Evolutionary conservation across 2,797 vertebrate genomes (phyloP).

Genomic region (Pelochelys cantorii): DNA sequence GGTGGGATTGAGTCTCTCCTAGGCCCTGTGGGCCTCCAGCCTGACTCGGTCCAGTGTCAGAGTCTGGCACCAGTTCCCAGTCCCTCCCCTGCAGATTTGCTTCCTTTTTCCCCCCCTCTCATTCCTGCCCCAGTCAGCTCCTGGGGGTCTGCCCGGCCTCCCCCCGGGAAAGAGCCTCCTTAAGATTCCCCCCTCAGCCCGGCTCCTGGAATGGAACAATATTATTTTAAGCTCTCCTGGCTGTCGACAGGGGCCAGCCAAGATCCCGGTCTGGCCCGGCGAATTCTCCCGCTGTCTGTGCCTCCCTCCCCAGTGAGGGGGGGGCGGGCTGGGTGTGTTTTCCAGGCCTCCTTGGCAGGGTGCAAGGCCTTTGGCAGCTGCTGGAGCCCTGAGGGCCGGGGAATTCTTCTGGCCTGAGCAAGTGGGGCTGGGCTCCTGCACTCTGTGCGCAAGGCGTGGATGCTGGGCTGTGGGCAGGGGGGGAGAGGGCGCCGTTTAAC

Average conservation of each 20-base stretch:
- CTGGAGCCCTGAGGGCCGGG: background rate
- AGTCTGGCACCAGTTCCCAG: background rate
- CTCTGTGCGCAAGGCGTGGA: background rate
- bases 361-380: background rate
- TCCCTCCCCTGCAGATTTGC: background rate
- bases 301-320: background rate
- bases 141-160: background rate
- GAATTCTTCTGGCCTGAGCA: background rate
- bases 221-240: background rate
- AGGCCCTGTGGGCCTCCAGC: fast-evolving
- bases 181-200: no score
- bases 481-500: background rate
- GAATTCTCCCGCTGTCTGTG: background rate
- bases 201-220: background rate
- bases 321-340: background rate
- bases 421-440: background rate
- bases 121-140: background rate
- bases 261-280: background rate
- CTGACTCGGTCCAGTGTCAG: background rate
- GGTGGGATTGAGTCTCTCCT: background rate
- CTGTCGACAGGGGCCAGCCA: background rate
- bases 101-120: background rate
- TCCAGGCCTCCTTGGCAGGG: background rate
- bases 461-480: background rate
- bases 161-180: background rate